Evolutionary conservation across 2,888 invertebrate species (phyloP), one percentile per base, ranked within the genome.

Genomic region (Hypselothyrea guttata): DNA sequence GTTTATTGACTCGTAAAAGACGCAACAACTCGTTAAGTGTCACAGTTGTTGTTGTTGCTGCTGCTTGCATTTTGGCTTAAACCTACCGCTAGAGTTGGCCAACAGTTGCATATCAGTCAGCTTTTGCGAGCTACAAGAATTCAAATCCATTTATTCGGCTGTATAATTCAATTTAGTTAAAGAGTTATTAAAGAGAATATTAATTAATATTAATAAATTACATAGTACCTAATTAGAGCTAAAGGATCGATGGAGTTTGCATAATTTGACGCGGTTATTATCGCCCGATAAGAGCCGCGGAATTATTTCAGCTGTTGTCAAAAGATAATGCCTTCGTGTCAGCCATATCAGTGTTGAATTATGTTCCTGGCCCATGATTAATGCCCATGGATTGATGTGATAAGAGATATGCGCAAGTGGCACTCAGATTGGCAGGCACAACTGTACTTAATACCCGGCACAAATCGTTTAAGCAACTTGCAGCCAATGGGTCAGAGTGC

Each of bases 1-100:
- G 83, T 75, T 82, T 75, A 70, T 73, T 70, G 70, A 70, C 70
- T 70, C 73, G 69, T 72, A 68, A 69, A 69, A 69, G 68, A 68
- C 52, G 57, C 56, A 68, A 47, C 45, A 47, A 68, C 52, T 68
- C 56, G 69, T 72, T 72, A 68, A 71, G 54, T 66, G 71, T 71
- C 71, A 66, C 59, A 71, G 40, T 44, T 48, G 34, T 28, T 31
- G 15, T 11, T 34, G 34, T 7, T 38, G 33, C n/a, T n/a, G n/a
- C n/a, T 37, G 28, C 18, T 16, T 31, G 11, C 7, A 8, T n/a
- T 33, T 31, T 57, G 56, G 22, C 51, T 42, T 8, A n/a, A n/a
- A n/a, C n/a, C n/a, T n/a, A n/a, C n/a, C n/a, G n/a, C n/a, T n/a
- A n/a, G n/a, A n/a, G n/a, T n/a, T n/a, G n/a, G n/a, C n/a, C n/a